Conservation (phyloP, 2,888 invertebrate genomes). For the Exocentrus adspersus region DNA sequence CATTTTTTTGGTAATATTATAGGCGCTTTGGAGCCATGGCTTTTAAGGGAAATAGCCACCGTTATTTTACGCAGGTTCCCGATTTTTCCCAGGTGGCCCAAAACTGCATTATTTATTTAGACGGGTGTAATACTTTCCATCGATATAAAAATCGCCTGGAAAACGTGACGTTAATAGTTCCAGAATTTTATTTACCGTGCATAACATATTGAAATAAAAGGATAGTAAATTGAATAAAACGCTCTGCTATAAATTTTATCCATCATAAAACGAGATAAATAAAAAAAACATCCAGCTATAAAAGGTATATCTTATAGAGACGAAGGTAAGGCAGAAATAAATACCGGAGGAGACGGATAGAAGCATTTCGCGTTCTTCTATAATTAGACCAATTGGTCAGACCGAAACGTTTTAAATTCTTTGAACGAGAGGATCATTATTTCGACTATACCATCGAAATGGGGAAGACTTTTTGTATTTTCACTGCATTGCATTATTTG, state of each 20-base stretch:
- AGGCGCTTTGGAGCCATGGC: background rate
- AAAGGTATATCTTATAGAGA: constrained; percentile 18
- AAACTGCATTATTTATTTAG: background rate
- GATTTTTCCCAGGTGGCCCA: background rate
- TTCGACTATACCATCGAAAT: constrained; percentile 35
- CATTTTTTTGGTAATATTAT: no score
- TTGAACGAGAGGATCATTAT: constrained; percentile 42
- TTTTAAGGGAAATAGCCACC: background rate
- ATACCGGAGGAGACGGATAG: constrained; percentile 30
- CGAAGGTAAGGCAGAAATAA: constrained; percentile 17
- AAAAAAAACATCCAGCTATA: constrained; percentile 23
- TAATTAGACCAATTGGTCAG: constrained; percentile 51
- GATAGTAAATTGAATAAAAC: constrained; percentile 37
- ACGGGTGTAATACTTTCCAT: background rate
- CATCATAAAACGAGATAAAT: constrained; percentile 31
- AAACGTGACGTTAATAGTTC: constrained; percentile 32
- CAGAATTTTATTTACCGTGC: constrained; percentile 36
- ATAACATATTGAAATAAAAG: constrained; percentile 33
- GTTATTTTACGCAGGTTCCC: background rate
- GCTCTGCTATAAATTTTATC: constrained; percentile 28
- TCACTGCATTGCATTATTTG: constrained; percentile 36
- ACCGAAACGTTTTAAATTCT: constrained; percentile 40
- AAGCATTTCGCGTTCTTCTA: constrained; percentile 36
- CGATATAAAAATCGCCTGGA: constrained; percentile 19
- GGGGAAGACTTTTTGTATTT: constrained; percentile 38